Conservation (phyloP, 2,888 invertebrate genomes). For the Geophilus truncorum region DNA sequence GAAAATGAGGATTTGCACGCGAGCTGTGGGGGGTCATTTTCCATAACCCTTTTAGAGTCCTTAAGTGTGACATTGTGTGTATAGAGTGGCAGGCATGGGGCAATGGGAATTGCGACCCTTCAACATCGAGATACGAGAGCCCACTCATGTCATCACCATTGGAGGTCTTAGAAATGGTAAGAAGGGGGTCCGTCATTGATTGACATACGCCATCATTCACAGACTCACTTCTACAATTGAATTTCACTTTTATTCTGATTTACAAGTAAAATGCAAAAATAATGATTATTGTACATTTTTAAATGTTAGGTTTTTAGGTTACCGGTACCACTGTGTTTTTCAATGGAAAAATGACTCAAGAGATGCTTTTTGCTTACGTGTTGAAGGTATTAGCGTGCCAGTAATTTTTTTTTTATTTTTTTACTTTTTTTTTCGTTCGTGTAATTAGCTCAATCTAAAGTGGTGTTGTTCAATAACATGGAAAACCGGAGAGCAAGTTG, state of each 20-base stretch:
- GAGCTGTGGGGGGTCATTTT: neutral
- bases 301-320: too few species aligned
- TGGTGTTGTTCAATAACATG: constrained; percentile 15
- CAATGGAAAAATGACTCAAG: too few species aligned
- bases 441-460: constrained; percentile 10
- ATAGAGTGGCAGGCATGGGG: constrained; percentile 1
- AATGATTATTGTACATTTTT: too few species aligned
- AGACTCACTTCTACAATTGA: neutral
- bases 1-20: constrained; percentile 6
- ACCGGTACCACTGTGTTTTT: too few species aligned
- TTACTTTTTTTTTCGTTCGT: neutral
- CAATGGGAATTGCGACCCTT: constrained; percentile 8
- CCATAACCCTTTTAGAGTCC: constrained; percentile 3
- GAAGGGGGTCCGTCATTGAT: neutral
- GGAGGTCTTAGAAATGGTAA: neutral
- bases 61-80: constrained; percentile 9
- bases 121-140: neutral
- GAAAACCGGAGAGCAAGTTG: constrained; percentile 13
- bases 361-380: neutral
- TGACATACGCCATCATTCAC: neutral
- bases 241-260: neutral
- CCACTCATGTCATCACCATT: constrained; percentile 7
- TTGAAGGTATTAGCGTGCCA: neutral
- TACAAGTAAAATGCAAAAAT: neutral
- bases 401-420: neutral